phyloP scores from a whole-genome alignment of 2,113 vertebrate genomes.

The Thymallus thymallus region DNA sequence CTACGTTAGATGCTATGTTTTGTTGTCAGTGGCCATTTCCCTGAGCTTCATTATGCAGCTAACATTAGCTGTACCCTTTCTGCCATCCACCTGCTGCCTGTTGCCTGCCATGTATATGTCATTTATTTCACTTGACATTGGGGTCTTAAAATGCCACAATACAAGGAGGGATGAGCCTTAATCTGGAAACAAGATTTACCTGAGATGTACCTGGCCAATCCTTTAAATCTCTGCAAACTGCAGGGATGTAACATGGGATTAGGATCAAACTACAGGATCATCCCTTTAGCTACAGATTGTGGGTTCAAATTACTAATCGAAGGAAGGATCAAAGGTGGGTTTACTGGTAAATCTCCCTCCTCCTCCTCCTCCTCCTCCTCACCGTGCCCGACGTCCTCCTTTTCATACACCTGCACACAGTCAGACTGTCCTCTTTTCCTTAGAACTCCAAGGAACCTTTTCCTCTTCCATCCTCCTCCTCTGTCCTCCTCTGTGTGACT shows the following conservation, averaged over 20 bases:
- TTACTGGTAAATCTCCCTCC: background rate
- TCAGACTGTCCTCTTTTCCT: background rate
- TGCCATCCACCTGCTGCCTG: background rate
- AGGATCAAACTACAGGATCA: conserved; percentile 25
- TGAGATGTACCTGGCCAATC: conserved; percentile 30
- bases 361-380: background rate
- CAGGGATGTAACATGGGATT: conserved; percentile 28
- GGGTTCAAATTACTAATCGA: conserved; percentile 30
- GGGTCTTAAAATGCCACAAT: conserved; percentile 12
- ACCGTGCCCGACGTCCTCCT: conserved; percentile 8
- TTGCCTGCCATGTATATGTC: background rate
- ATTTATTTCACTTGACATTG: background rate
- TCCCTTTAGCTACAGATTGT: conserved; percentile 30
- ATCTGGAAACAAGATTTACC: conserved; percentile 44
- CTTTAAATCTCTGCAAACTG: conserved; percentile 30
- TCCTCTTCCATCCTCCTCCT: background rate
- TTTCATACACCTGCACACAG: conserved; percentile 12
- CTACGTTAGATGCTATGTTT: background rate
- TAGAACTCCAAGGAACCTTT: background rate
- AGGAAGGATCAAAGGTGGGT: conserved; percentile 14
- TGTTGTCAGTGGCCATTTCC: background rate
- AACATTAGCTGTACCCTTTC: too few relatives aligned
- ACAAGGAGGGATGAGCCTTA: conserved; percentile 42
- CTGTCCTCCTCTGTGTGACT: conserved; percentile 2
- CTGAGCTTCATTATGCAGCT: background rate